Conservation (phyloP, 2,113 vertebrate species). For the Triplophysa dalaica region DNA sequence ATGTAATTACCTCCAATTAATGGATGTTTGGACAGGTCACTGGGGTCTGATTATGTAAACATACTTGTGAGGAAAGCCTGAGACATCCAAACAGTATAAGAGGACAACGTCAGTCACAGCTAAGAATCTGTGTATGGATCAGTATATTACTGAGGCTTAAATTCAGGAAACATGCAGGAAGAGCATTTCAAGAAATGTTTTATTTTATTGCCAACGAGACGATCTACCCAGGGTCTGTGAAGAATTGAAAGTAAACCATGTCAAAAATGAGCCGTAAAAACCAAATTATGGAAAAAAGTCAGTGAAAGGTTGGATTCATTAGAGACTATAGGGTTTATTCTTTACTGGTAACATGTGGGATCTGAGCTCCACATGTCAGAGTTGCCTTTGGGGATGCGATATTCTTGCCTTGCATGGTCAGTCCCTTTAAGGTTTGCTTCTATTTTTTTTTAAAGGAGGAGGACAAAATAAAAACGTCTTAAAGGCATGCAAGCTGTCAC, state of each 20-base stretch:
- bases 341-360: constrained; percentile 48
- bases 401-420: constrained; percentile 51
- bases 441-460: constrained; percentile 19
- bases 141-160: constrained; percentile 59
- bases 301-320: constrained; percentile 33
- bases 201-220: constrained; percentile 39
- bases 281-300: constrained; percentile 13
- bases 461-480: constrained; percentile 49
- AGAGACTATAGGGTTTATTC: constrained; percentile 45
- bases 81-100: constrained; percentile 2
- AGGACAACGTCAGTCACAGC: constrained; percentile 28
- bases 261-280: constrained; percentile 40
- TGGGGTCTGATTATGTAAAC: constrained; percentile 46
- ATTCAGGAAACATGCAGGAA: constrained; percentile 55
- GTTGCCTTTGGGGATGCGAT: constrained; percentile 45
- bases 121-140: constrained; percentile 62
- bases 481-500: constrained; percentile 38
- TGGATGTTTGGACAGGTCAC: constrained; percentile 45
- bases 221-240: constrained; percentile 11
- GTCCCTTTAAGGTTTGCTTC: constrained; percentile 58
- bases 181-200: constrained; percentile 57
- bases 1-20: constrained; percentile 41
- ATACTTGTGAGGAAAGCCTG: constrained; percentile 23
- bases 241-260: constrained; percentile 38
- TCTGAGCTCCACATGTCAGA: constrained; percentile 45